Percentiles rank a stretch among this genome's conserved stretches.
phyloP scores from a whole-genome alignment of 2,888 invertebrate species.

The Polydrusus pterygomalis region DNA sequence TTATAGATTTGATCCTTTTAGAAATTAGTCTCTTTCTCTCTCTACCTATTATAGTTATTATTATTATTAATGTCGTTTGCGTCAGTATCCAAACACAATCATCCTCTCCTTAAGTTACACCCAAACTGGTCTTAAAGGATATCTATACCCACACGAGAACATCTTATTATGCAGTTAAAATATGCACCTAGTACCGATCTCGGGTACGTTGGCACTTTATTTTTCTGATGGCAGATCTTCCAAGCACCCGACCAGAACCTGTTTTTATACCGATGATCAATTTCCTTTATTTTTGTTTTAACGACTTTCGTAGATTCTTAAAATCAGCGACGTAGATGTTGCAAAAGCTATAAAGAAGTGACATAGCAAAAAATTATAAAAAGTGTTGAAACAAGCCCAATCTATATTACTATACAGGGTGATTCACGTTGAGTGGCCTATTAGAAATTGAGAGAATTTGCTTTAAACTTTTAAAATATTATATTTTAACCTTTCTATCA shows the following conservation, averaged over 20 bases:
- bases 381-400: no score
- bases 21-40: no score
- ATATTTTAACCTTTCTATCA: no score
- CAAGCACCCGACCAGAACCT: slow-evolving; percentile 23
- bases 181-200: slow-evolving; percentile 23
- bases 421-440: no score
- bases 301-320: slow-evolving; percentile 19
- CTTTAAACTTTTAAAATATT: no score
- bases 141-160: background rate
- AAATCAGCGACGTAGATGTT: slow-evolving; percentile 22
- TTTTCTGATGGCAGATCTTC: slow-evolving; percentile 23
- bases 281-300: slow-evolving; percentile 27
- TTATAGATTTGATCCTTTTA: no score
- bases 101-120: background rate
- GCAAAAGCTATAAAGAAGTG: background rate
- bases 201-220: slow-evolving; percentile 32
- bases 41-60: no score
- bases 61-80: no score
- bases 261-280: slow-evolving; percentile 32
- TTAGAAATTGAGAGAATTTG: no score
- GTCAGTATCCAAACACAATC: no score
- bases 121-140: slow-evolving; percentile 20
- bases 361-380: no score
- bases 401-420: no score
- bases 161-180: slow-evolving; percentile 18